A percentile compares a stretch with the other conserved stretches of the same genome.
Conservation (phyloP, 2,888 invertebrate genomes). For the Apotomis betuletana region DNA sequence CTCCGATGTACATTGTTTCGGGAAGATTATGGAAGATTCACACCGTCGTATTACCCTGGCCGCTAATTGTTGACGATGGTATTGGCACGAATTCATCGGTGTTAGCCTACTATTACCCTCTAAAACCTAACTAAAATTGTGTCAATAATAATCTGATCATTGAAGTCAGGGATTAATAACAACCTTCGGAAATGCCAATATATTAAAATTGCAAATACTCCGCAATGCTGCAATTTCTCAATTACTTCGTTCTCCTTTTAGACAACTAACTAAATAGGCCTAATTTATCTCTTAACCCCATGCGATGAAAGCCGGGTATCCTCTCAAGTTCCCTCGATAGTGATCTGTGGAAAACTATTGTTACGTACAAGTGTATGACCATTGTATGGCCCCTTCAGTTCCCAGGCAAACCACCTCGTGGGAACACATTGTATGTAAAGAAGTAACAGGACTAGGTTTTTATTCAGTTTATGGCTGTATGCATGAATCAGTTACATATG, state of each 20-base stretch:
- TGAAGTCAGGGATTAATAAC: too few species aligned
- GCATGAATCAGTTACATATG: constrained; percentile 19
- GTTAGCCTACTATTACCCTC: too few species aligned
- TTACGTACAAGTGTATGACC: constrained; percentile 38
- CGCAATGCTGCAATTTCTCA: not conserved
- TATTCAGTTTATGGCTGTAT: constrained; percentile 27
- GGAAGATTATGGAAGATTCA: too few species aligned
- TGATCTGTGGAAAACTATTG: constrained; percentile 39
- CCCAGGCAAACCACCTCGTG: constrained; percentile 41
- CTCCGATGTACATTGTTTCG: too few species aligned
- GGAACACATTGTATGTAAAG: constrained; percentile 38
- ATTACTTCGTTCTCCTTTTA: not conserved
- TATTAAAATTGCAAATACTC: too few species aligned
- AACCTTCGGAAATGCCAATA: too few species aligned
- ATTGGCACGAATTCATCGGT: too few species aligned
- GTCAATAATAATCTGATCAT: too few species aligned
- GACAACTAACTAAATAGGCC: constrained; percentile 14
- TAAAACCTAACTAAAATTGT: too few species aligned
- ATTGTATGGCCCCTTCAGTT: constrained; percentile 34
- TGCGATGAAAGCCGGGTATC: constrained; percentile 35
- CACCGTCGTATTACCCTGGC: too few species aligned
- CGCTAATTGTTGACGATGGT: too few species aligned
- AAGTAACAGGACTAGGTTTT: constrained; percentile 40
- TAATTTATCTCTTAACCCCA: constrained; percentile 25
- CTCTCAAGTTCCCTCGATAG: constrained; percentile 36